Percentiles rank a stretch among this genome's conserved stretches.
Evolutionary conservation across 1,140 invertebrate species (phyloP).

Genomic region (Mamestra configurata): DNA sequence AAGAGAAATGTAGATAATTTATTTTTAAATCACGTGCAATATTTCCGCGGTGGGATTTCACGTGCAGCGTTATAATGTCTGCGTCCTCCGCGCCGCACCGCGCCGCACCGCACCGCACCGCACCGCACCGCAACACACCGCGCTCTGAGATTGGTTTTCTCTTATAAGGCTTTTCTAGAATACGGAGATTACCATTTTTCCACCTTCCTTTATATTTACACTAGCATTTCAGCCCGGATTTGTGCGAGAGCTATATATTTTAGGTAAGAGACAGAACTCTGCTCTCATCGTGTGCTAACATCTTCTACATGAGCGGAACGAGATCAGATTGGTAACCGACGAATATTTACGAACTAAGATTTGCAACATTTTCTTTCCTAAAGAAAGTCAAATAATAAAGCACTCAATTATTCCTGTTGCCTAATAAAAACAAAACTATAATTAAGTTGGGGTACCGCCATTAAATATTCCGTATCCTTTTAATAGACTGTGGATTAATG

Average conservation of each 20-base stretch:
- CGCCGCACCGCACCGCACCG: neutral
- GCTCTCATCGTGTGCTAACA: neutral
- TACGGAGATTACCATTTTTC: conserved; percentile 20
- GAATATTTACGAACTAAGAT: too few relatives aligned
- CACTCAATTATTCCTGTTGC: too few relatives aligned
- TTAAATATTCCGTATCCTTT: too few relatives aligned
- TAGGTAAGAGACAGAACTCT: neutral
- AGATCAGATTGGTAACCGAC: neutral
- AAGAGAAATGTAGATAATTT: neutral
- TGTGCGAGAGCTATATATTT: neutral
- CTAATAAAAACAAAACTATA: too few relatives aligned
- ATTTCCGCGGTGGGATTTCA: neutral
- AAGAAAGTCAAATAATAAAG: too few relatives aligned
- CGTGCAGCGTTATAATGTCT: neutral
- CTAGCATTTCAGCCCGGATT: neutral
- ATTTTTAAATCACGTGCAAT: neutral
- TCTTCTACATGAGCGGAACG: neutral
- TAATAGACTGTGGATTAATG: too few relatives aligned
- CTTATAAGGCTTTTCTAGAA: conserved; percentile 10
- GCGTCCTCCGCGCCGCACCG: neutral
- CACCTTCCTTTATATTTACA: conserved; percentile 12
- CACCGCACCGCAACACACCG: neutral
- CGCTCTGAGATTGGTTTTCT: conserved; percentile 14
- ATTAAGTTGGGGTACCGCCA: too few relatives aligned
- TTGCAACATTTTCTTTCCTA: too few relatives aligned